These are phyloP conservation scores for Calcarius lapponicus DNA, from an alignment of 2,797 vertebrate species.

Conservation along the genomic window DNA sequence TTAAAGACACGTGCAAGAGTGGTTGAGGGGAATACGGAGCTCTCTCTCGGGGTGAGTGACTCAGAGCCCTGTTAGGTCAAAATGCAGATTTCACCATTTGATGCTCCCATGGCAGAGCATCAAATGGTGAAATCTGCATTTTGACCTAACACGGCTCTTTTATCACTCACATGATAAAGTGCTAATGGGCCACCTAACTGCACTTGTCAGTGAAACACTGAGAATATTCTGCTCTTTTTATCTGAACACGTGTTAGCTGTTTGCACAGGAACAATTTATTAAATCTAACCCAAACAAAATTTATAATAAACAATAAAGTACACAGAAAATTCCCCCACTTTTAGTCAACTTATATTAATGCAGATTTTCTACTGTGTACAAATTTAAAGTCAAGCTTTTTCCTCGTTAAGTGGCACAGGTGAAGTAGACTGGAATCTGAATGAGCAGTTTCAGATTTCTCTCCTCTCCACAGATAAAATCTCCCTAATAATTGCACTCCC, in stretches of 20 bases:
- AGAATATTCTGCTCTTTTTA: background rate
- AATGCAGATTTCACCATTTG: background rate
- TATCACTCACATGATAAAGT: background rate
- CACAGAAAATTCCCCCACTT: background rate
- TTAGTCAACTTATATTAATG: background rate
- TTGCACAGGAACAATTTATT: background rate
- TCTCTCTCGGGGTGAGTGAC: background rate
- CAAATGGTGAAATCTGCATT: background rate
- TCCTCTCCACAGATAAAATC: slow-evolving; percentile 25
- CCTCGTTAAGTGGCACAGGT: background rate
- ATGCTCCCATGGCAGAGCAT: background rate
- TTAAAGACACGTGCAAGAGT: background rate
- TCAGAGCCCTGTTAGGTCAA: background rate
- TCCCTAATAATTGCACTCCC: background rate
- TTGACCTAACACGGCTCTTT: background rate
- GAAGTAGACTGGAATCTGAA: slow-evolving; percentile 3
- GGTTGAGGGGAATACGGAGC: background rate
- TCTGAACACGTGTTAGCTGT: background rate
- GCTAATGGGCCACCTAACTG: background rate
- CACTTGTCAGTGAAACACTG: background rate
- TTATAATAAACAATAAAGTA: background rate
- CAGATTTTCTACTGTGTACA: background rate
- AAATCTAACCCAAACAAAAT: background rate
- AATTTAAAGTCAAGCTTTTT: background rate
- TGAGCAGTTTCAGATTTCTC: background rate